Evolutionary conservation across 1,140 invertebrate species (phyloP), one percentile per base, ranked within the genome.

Genomic region (Chionoecetes opilio): DNA sequence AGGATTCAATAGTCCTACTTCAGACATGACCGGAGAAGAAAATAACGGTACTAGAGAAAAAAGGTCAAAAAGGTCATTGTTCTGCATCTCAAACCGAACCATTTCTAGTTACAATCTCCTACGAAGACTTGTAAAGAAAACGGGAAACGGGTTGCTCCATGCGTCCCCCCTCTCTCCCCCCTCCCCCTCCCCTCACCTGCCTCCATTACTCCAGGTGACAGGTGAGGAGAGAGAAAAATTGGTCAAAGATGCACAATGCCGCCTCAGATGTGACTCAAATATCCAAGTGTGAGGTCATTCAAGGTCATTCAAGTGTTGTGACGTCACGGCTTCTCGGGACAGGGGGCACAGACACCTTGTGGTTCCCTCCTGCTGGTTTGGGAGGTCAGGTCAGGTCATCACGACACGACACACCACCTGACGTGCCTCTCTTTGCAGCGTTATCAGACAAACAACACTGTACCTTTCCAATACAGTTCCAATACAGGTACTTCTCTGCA

Each of bases 131-230:
- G 63, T 5, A 75, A n/a, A 21, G 8, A n/a, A 75, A 75, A 53
- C 46, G 46, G 46, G 46, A 75, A n/a, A 75, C n/a, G 21, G 21
- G n/a, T 75, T 75, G 8, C 63, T 75, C 21, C 26, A n/a, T 75
- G 21, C 63, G 11, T 75, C 0, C 63, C 63, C 63, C 63, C 63
- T n/a, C n/a, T 75, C 63, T 8, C n/a, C 63, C n/a, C 63, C n/a
- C 63, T 75, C 63, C n/a, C 63, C n/a, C n/a, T 75, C n/a, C 63
- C n/a, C n/a, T 75, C n/a, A n/a, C 63, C 63, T 75, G 21, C 63
- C n/a, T n/a, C 14, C 63, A 75, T n/a, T n/a, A 75, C 5, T 75
- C 63, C 21, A 2, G 63, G 26, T 8, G 41, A 46, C 41, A 46
- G 41, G 41, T n/a, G 63, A 75, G 63, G n/a, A 75, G n/a, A 21